These are phyloP conservation scores for Morpho helenor DNA, from an alignment of 2,888 invertebrate genomes.

Conservation along the genomic window DNA sequence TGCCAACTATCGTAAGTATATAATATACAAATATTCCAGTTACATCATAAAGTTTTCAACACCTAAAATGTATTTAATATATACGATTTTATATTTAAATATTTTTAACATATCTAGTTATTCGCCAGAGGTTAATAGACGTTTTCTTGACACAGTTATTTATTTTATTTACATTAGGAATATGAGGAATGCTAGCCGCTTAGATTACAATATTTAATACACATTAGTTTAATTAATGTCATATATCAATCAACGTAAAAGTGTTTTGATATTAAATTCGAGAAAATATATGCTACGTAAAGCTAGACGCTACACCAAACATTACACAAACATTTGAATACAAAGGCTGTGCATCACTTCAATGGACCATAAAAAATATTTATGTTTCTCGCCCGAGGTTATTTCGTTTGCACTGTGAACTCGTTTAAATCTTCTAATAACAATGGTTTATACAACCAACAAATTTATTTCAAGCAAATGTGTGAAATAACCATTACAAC, in stretches of 20 bases:
- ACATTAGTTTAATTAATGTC: no score
- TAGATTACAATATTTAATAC: no score
- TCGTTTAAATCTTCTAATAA: slow-evolving; percentile 65
- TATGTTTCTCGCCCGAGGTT: slow-evolving; percentile 68
- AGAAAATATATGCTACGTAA: slow-evolving; percentile 18
- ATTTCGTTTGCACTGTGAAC: slow-evolving; percentile 58
- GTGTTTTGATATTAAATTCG: no score
- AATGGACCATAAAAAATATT: slow-evolving; percentile 78
- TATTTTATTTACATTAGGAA: no score
- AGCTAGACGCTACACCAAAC: slow-evolving; percentile 42
- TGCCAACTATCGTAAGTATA: slow-evolving; percentile 74
- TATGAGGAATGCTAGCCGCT: no score
- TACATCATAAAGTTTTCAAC: no score
- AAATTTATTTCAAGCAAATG: slow-evolving; percentile 40
- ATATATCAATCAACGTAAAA: no score
- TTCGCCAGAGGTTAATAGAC: no score
- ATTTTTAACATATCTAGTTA: no score
- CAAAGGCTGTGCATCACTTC: slow-evolving; percentile 76
- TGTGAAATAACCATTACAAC: slow-evolving; percentile 2
- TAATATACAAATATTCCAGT: slow-evolving; percentile 8
- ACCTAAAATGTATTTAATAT: no score
- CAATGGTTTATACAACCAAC: slow-evolving; percentile 44
- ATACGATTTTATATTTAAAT: no score
- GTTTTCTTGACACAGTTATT: no score
- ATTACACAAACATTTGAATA: slow-evolving; percentile 75